phyloP scores from a whole-genome alignment of 2,888 invertebrate genomes.

The Drosophila longiperda region DNA sequence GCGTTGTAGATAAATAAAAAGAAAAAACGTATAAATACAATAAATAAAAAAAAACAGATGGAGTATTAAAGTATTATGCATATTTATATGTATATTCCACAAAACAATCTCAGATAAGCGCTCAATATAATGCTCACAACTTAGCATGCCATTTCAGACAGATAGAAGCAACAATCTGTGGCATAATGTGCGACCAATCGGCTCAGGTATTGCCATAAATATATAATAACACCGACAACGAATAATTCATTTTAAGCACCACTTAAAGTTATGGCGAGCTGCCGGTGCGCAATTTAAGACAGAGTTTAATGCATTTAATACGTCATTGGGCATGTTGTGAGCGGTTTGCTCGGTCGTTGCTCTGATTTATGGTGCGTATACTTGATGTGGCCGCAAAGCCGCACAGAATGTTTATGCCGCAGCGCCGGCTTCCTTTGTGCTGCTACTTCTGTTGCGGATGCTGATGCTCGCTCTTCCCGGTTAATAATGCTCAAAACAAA shows the following conservation, averaged over 20 bases:
- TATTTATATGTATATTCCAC: not conserved
- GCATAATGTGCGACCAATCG: constrained; percentile 31
- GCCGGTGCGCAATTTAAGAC: constrained; percentile 68
- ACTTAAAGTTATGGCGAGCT: constrained; percentile 73
- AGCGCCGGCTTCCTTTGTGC: constrained; percentile 17
- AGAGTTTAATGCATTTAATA: constrained; percentile 77
- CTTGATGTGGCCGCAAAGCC: constrained; percentile 76
- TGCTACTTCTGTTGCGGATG: not conserved
- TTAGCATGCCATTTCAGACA: constrained; percentile 58
- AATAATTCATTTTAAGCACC: constrained; percentile 80
- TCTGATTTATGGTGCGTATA: constrained; percentile 78
- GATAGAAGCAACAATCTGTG: constrained; percentile 44
- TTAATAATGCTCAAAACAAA: constrained; percentile 56
- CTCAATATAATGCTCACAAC: constrained; percentile 57
- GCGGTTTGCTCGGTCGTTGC: constrained; percentile 48
- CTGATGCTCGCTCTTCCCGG: constrained; percentile 2
- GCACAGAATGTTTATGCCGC: constrained; percentile 53
- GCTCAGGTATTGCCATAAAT: constrained; percentile 30
- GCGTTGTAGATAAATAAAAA: constrained; percentile 34
- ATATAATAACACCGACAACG: constrained; percentile 54
- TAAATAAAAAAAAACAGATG: not conserved
- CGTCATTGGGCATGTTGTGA: constrained; percentile 63
- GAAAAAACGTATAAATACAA: not conserved
- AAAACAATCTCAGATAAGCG: constrained; percentile 33
- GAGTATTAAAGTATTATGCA: not conserved